Conservation (phyloP, 2,888 invertebrate species). For the Liodrosophila aerea region DNA sequence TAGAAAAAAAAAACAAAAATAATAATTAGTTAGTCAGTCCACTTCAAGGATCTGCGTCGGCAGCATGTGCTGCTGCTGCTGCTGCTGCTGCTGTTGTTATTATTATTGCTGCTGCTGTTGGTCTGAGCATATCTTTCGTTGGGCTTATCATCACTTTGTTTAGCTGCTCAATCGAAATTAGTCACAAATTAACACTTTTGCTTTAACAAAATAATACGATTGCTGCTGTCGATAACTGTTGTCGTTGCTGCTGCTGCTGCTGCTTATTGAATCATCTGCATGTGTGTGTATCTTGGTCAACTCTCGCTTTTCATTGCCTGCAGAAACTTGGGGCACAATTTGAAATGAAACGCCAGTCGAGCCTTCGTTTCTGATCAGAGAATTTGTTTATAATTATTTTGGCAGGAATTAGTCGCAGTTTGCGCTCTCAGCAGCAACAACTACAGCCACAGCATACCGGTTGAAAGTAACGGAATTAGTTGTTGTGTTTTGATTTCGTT, state of each 20-base stretch:
- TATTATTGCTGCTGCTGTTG: background rate
- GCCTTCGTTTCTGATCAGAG: background rate
- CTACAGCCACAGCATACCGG: background rate
- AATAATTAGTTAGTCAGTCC: constrained; percentile 11
- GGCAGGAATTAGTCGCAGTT: constrained; percentile 6
- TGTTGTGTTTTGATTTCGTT: background rate
- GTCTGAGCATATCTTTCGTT: no score
- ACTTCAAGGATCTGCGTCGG: constrained; percentile 11
- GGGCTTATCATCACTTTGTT: background rate
- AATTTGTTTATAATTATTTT: constrained; percentile 21
- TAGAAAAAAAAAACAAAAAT: no score
- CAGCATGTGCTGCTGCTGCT: constrained; percentile 4
- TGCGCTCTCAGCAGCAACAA: background rate
- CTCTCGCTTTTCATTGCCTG: constrained; percentile 21
- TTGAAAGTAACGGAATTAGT: background rate
- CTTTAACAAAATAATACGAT: background rate
- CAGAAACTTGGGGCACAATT: background rate
- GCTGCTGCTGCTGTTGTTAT: background rate
- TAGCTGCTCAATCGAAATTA: constrained; percentile 19
- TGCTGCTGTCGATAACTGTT: constrained; percentile 1
- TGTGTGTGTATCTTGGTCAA: background rate
- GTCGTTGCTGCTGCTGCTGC: constrained; percentile 6
- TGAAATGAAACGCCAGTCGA: no score
- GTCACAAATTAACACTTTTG: constrained; percentile 26
- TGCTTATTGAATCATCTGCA: background rate